A percentile compares a stretch with the other conserved stretches of the same genome.
Evolutionary conservation across 2,888 invertebrate genomes (phyloP).

Genomic region (Charanyca ferruginea): DNA sequence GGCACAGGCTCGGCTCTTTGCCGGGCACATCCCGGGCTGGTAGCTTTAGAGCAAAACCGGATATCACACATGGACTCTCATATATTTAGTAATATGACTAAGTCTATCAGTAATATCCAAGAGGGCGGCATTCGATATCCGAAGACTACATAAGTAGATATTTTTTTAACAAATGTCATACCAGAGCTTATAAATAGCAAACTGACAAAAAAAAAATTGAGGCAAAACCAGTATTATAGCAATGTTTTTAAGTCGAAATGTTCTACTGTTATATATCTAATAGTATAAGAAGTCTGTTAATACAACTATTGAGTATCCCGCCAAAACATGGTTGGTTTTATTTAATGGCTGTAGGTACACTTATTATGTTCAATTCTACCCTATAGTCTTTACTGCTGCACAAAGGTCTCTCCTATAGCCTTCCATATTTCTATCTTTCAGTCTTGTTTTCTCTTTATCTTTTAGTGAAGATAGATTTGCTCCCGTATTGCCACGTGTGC

Average conservation of each 20-base stretch:
- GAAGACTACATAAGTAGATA: background rate
- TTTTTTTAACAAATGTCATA: no score
- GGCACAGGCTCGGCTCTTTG: conserved; percentile 54
- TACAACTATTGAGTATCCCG: background rate
- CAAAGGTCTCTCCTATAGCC: background rate
- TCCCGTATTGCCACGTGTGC: no score
- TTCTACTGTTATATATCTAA: no score
- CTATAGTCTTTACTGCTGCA: background rate
- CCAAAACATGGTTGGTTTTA: background rate
- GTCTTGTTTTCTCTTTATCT: background rate
- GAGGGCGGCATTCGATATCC: background rate
- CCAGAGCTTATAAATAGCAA: no score
- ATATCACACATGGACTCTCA: conserved; percentile 38
- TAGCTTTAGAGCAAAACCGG: conserved; percentile 56
- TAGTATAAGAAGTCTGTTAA: no score
- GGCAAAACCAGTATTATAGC: no score
- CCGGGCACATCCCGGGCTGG: conserved; percentile 56
- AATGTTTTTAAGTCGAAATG: no score
- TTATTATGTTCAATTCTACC: background rate
- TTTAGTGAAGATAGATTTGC: no score
- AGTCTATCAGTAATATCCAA: conserved; percentile 5
- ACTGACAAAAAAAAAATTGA: no score
- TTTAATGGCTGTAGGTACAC: background rate
- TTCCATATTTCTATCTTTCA: background rate
- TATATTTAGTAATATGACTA: background rate